phyloP scores from a whole-genome alignment of 1,140 invertebrate species.

The Cotesia typhae region DNA sequence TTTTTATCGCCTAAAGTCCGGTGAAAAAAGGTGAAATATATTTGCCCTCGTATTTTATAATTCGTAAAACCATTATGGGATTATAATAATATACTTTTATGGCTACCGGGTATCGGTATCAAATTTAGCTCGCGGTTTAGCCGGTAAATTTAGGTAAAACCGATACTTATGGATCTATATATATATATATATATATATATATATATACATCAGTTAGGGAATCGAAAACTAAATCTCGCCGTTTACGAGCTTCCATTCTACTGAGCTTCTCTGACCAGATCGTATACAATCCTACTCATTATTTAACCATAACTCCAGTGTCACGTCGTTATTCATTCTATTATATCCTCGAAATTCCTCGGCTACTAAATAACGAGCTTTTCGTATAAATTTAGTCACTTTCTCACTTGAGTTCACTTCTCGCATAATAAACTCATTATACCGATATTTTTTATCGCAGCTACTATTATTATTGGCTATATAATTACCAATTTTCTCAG shows the following conservation, averaged over 20 bases:
- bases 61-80: too few species aligned
- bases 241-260: constrained; percentile 9
- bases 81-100: too few species aligned
- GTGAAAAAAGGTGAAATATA: too few species aligned
- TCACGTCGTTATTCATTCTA: constrained; percentile 28
- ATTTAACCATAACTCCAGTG: constrained; percentile 18
- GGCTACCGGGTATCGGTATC: too few species aligned
- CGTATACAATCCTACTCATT: constrained; percentile 17
- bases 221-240: constrained; percentile 13
- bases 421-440: not conserved
- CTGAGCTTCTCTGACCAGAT: not conserved
- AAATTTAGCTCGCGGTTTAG: constrained; percentile 9
- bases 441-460: not conserved
- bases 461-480: not conserved
- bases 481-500: not conserved
- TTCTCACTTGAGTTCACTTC: not conserved
- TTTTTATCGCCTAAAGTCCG: too few species aligned
- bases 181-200: constrained; percentile 8
- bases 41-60: too few species aligned
- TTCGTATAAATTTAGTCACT: not conserved
- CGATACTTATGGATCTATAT: not conserved
- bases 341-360: constrained; percentile 12
- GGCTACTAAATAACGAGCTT: constrained; percentile 9
- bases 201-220: not conserved
- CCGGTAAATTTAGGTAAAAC: constrained; percentile 25